Conservation (phyloP, 1,140 invertebrate species). For the Colletes latitarsis region DNA sequence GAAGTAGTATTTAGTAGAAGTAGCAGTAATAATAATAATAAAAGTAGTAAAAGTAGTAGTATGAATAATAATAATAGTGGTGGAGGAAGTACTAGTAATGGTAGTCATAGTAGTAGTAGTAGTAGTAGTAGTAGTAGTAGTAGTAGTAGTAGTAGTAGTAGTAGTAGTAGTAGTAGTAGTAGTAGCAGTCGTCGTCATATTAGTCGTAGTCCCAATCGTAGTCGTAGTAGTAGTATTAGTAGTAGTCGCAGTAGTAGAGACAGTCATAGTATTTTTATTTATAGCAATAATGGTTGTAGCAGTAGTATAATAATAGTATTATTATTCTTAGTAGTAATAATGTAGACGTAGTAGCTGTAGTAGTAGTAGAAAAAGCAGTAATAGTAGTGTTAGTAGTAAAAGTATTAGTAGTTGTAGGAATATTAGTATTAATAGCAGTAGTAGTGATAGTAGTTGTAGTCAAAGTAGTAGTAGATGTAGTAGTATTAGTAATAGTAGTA, state of each 20-base stretch:
- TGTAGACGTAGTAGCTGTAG: neutral
- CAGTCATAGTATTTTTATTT: neutral
- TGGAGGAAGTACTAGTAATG: slow-evolving; percentile 7
- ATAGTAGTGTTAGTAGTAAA: neutral
- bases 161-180: neutral
- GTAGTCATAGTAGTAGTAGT: neutral
- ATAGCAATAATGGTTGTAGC: neutral
- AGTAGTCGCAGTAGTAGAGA: neutral
- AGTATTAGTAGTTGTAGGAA: neutral
- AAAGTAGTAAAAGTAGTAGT: slow-evolving; percentile 3
- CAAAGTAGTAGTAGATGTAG: neutral
- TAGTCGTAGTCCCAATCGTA: slow-evolving; percentile 9
- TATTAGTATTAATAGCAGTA: slow-evolving; percentile 16
- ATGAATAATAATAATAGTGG: slow-evolving; percentile 3
- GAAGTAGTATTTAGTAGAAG: too few relatives aligned
- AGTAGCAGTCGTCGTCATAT: neutral
- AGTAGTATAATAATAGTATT: neutral
- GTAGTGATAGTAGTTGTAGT: neutral
- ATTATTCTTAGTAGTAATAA: too few relatives aligned
- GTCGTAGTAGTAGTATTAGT: neutral
- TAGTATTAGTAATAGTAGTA: slow-evolving; percentile 4
- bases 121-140: neutral
- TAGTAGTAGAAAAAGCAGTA: neutral
- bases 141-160: neutral
- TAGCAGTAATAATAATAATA: slow-evolving; percentile 9